Base-by-base conservation (phyloP, 2,113 vertebrate species). In the Cryptomyrus ogoouensis region DNA sequence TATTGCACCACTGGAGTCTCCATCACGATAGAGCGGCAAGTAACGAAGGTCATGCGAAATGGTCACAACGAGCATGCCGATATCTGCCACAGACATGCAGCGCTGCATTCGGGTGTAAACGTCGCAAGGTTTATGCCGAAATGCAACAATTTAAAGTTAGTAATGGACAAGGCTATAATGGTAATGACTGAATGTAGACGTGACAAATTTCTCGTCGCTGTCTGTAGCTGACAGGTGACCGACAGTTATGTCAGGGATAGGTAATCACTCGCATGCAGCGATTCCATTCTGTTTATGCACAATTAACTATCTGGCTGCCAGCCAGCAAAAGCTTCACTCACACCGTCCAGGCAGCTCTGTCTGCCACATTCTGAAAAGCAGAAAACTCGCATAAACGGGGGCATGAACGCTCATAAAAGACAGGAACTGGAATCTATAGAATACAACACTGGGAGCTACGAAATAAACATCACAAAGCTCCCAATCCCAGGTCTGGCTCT, bases 231-330 rank as follows among this genome's bases (percentile, higher is more conserved):
- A 88, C 87, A 66, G 35, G 35, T 87, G 86, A 53, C 3, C 5
- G 86, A 19, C 49, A 56, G 27, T 87, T 10, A 70, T 70, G 31
- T 87, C 27, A 9, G 47, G 27, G 50, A 52, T 13, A 35, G 86
- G 50, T 50, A 42, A 19, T 80, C 74, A 80, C 74, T 80, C 17
- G 13, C 15, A 42, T 2, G 74, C 15, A 1, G 19, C 74, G 70
- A 49, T 50, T 85, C 44, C 83, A 2, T n/a, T 49, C 83, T 86
- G 46, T 50, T 86, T 31, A 13, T 17, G 50, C n/a, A 50, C 50
- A 87, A 87, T 87, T 35, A 87, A 52, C 50, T 35, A 87, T 50
- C 47, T 87, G 50, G 86, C 47, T 50, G 86, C 15, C 50, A 53
- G 86, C 86, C 86, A 87, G n/a, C 83, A 86, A 46, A 49, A 8